These are phyloP conservation scores for Mus spicilegus DNA, from an alignment of 2,113 vertebrate species.

Conservation along the genomic window DNA sequence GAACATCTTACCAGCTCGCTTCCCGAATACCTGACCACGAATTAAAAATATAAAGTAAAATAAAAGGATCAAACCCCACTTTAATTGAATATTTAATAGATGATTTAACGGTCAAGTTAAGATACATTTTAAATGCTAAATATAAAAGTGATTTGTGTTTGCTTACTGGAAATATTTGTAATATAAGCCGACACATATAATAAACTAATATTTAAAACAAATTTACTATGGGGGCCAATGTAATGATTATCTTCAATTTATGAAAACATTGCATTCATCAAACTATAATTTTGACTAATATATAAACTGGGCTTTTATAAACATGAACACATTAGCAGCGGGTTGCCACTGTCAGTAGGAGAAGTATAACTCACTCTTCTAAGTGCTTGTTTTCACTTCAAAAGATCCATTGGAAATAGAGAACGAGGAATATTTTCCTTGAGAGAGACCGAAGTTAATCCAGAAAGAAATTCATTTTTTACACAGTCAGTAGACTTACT, in stretches of 20 bases:
- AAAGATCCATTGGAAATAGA: slow-evolving; percentile 58
- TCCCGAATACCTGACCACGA: slow-evolving; percentile 91
- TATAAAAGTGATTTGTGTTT: slow-evolving; percentile 89
- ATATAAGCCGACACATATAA: slow-evolving; percentile 84
- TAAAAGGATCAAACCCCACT: slow-evolving; percentile 83
- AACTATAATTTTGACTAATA: slow-evolving; percentile 81
- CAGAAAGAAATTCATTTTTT: slow-evolving; percentile 60
- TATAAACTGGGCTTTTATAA: slow-evolving; percentile 75
- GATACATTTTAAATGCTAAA: slow-evolving; percentile 85
- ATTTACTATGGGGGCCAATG: slow-evolving; percentile 77
- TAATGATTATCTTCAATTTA: slow-evolving; percentile 76
- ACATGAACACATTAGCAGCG: slow-evolving; percentile 73
- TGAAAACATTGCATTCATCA: slow-evolving; percentile 79
- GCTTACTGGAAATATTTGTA: slow-evolving; percentile 91
- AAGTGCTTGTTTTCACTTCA: slow-evolving; percentile 69
- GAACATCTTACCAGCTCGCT: slow-evolving; percentile 85
- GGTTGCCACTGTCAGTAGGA: slow-evolving; percentile 77
- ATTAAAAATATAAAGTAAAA: slow-evolving; percentile 86
- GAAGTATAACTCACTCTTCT: slow-evolving; percentile 68
- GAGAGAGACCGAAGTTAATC: slow-evolving; percentile 29
- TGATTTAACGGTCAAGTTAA: slow-evolving; percentile 86
- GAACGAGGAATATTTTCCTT: slow-evolving; percentile 57
- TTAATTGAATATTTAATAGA: slow-evolving; percentile 88
- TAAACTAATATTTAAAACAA: slow-evolving; percentile 84
- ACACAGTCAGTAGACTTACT: neutral